Conservation (phyloP, 1,140 invertebrate genomes). For the Drosophila auraria region DNA sequence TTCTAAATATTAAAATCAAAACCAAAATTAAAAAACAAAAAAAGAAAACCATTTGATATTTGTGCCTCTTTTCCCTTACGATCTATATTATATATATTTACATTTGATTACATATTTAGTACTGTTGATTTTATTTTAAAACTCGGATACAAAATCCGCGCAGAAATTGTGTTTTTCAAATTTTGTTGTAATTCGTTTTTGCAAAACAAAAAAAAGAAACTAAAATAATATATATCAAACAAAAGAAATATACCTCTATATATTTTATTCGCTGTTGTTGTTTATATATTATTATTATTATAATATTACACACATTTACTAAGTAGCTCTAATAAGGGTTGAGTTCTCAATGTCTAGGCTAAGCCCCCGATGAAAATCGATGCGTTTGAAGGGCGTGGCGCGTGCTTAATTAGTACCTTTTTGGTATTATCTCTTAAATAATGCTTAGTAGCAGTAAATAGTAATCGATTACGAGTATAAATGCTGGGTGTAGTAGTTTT, state of each 20-base stretch:
- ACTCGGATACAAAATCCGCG: conserved; percentile 40
- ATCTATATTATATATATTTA: conserved; percentile 23
- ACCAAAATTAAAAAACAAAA: background rate
- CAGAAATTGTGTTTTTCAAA: conserved; percentile 84
- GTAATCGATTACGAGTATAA: conserved; percentile 10
- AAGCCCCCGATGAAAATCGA: conserved; percentile 36
- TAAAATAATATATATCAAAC: conserved; percentile 25
- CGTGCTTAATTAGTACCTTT: conserved; percentile 29
- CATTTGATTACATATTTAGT: conserved; percentile 49
- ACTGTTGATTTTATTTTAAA: conserved; percentile 46
- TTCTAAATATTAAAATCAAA: conserved; percentile 4
- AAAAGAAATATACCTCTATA: conserved; percentile 44
- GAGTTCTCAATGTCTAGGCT: conserved; percentile 49
- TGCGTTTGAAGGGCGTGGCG: conserved; percentile 22
- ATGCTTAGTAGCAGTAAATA: conserved; percentile 42
- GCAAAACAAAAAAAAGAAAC: conserved; percentile 9
- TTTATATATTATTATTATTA: conserved; percentile 37
- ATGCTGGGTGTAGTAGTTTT: conserved; percentile 36
- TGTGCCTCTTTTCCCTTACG: conserved; percentile 15
- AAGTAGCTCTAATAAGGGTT: conserved; percentile 62
- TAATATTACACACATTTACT: conserved; percentile 50
- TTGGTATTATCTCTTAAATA: conserved; percentile 17
- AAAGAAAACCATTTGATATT: conserved; percentile 30
- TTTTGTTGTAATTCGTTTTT: conserved; percentile 84
- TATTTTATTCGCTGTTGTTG: conserved; percentile 44